Conservation (phyloP, 2,113 vertebrate species). For the Heterochromis multidens region DNA sequence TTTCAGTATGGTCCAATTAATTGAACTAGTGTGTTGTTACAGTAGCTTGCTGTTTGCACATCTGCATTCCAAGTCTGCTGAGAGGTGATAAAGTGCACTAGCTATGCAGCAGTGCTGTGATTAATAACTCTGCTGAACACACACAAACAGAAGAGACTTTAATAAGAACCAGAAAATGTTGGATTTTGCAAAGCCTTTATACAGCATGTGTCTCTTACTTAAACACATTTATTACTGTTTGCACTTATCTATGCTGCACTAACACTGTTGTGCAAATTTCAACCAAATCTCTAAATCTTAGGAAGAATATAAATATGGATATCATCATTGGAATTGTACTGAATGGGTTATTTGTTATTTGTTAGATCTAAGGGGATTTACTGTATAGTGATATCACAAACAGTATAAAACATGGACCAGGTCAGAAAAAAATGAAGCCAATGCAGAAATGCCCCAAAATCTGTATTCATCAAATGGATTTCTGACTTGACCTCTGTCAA, state of each 20-base stretch:
- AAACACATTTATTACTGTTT: background rate
- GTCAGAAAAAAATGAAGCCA: background rate
- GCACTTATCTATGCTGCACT: background rate
- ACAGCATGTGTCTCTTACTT: background rate
- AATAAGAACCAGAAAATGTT: background rate
- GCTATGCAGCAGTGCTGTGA: conserved; percentile 1
- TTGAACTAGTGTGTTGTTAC: background rate
- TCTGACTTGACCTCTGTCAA: no score
- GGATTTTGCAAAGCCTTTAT: background rate
- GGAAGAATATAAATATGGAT: background rate
- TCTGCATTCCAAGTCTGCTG: background rate
- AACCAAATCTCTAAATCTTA: background rate
- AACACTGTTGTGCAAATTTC: background rate
- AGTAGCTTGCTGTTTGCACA: background rate
- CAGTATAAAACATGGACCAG: background rate
- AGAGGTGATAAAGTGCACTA: background rate
- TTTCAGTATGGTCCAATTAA: background rate
- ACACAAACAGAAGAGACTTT: background rate
- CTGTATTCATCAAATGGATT: no score
- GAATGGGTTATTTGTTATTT: background rate
- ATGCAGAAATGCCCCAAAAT: no score
- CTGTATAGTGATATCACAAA: background rate
- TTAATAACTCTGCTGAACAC: conserved; percentile 38
- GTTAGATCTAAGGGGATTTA: background rate
- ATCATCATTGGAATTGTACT: no score